Evolutionary conservation across 2,797 vertebrate species (phyloP), one percentile per base, ranked within the genome.

Genomic region (Buphagus erythrorhynchus): DNA sequence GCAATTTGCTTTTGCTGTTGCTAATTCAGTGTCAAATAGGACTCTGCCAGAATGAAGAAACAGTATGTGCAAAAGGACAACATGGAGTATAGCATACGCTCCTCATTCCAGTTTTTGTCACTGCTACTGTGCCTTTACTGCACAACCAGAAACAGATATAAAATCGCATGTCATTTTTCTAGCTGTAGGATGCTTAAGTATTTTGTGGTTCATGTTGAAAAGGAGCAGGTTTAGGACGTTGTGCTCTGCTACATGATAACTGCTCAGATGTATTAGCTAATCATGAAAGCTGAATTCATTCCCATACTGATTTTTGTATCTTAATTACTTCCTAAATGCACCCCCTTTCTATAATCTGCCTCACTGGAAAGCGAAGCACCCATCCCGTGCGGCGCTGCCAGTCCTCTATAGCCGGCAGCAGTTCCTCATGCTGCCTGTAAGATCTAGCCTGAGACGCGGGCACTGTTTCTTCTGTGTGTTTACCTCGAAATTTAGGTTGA

Each of bases 331-430:
- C n/a, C 28, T 46, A 43, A 85, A 46, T 11, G 45, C 18, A 38
- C 0, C 0, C 10, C 19, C 52, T 58, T 54, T 68, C 20, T 54
- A 33, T 48, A 51, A 21, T 11, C n/a, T 10, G 35, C 42, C 46
- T 20, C 18, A 2, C 20, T 4, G 36, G 18, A 20, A 19, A 24
- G 38, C 3, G 4, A 33, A 31, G 31, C 25, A 7, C 15, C 35
- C 0, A 16, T 3, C 15, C 15, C 3, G 28, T 5, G 35, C 6
- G 0, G 9, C 1, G 1, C 59, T 65, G 48, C 42, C 3, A 5
- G 14, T 9, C 13, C 4, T 11, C 28, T 4, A 16, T 13, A 45
- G 10, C 18, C 21, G 16, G 6, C 48, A 19, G 51, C 52, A 15
- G 15, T 26, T 54, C 29, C 43, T 36, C 33, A 0, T 3, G 46